Percentiles rank a stretch among this genome's conserved stretches.
phyloP scores from a whole-genome alignment of 2,113 vertebrate genomes.

The Neotoma lepida region DNA sequence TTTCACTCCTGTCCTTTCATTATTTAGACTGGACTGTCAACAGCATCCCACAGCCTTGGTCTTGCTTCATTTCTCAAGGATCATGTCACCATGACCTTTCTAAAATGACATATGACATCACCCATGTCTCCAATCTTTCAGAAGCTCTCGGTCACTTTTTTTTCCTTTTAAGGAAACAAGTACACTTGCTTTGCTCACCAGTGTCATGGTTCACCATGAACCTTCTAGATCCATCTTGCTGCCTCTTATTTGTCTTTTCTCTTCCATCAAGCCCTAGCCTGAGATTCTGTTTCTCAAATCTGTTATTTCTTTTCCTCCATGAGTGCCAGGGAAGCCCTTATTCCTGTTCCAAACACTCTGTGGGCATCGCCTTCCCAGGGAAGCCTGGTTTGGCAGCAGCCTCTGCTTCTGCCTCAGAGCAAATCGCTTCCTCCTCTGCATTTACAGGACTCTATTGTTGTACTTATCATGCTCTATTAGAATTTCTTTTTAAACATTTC shows the following conservation, averaged over 20 bases:
- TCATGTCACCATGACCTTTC: neutral
- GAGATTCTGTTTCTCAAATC: constrained; percentile 37
- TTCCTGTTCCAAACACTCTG: constrained; percentile 49
- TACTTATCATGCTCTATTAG: constrained; percentile 74
- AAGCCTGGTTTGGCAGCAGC: constrained; percentile 50
- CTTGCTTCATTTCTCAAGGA: neutral
- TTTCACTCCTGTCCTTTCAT: neutral
- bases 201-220: neutral
- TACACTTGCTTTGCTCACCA: neutral
- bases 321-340: constrained; percentile 41
- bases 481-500: constrained; percentile 70
- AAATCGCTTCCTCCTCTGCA: constrained; percentile 67
- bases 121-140: constrained; percentile 11
- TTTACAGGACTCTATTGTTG: constrained; percentile 71
- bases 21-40: constrained; percentile 7
- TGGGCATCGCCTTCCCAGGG: constrained; percentile 18
- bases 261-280: neutral
- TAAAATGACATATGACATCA: neutral
- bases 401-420: constrained; percentile 53
- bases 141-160: constrained; percentile 2
- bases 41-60: neutral
- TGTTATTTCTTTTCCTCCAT: neutral
- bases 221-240: neutral
- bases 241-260: neutral
- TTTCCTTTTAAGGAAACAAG: neutral